Base-by-base conservation (phyloP, 2,797 vertebrate species). In the Calcarius lapponicus region DNA sequence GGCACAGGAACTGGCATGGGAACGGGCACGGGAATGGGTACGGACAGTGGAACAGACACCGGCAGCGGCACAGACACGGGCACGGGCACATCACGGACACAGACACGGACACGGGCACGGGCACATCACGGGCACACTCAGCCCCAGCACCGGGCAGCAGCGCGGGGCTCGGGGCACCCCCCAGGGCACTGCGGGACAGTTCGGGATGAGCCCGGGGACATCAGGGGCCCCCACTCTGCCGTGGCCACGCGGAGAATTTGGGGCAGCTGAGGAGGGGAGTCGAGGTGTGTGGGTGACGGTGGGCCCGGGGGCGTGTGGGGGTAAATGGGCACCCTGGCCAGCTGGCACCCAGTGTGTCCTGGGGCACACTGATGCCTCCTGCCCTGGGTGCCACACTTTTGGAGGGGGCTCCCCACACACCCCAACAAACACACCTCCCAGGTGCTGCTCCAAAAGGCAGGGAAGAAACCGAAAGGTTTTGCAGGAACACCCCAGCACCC, bases 241-340 rank as follows among this genome's bases (percentile, higher is more conserved):
- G 7, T 16, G 51, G 3, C 13, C n/a, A 14, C 28, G 9, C 9
- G 5, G 10, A n/a, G 45, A 11, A 21, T 38, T 16, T n/a, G 38
- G 11, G 6, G 42, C 25, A 25, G 32, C 11, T 34, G 76, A 43
- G 34, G 19, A 13, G 45, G 15, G 24, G 12, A 22, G 19, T 9
- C 11, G 26, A 26, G 38, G 17, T 38, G 34, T 47, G 22, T 21
- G 11, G n/a, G 40, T 0, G 10, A 17, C 4, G 0, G 24, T 14
- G 80, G 21, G 29, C 4, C 6, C 20, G n/a, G 56, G 32, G 20
- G 36, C 36, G 36, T 36, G 36, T 36, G 36, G 12, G 11, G 11
- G 31, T 9, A 20, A 29, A 7, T 1, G 67, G 51, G 26, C 25
- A 13, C 29, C 26, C 69, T 1, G 32, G 7, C 9, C 17, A 11